phyloP scores from a whole-genome alignment of 2,113 vertebrate genomes.

The Ailurus styani region DNA sequence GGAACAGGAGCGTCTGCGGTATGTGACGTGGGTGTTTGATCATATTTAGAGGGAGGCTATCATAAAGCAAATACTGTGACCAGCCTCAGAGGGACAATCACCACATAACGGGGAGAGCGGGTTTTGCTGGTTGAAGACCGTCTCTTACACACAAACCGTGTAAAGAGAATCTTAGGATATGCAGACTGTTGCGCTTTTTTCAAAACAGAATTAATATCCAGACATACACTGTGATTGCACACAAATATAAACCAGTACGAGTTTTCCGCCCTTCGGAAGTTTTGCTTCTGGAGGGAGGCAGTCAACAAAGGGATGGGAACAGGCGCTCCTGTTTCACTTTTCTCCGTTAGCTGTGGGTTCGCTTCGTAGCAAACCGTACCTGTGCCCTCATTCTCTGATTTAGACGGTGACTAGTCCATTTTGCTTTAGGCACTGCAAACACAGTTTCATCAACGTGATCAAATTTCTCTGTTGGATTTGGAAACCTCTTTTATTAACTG shows the following conservation, averaged over 20 bases:
- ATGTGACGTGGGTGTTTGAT: not conserved
- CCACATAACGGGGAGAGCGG: accelerated
- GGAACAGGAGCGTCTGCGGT: not conserved
- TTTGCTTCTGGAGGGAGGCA: not conserved
- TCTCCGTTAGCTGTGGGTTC: not conserved
- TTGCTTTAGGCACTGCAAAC: not conserved
- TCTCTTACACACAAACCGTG: not conserved
- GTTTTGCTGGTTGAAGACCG: not conserved
- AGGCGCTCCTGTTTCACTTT: accelerated
- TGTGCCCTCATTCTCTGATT: accelerated
- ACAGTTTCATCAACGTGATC: not conserved
- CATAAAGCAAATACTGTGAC: not conserved
- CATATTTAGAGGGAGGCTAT: not conserved
- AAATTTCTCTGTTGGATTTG: not conserved
- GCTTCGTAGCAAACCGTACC: accelerated
- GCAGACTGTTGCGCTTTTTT: not conserved
- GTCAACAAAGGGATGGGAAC: not conserved
- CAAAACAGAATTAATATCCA: not conserved
- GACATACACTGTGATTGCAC: not conserved
- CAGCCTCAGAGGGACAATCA: not conserved
- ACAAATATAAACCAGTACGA: accelerated
- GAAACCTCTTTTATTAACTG: not conserved
- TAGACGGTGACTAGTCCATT: not conserved
- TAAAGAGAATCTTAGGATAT: not conserved
- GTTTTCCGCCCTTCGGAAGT: not conserved